Evolutionary conservation across 2,113 vertebrate species (phyloP), one percentile per base, ranked within the genome.

Genomic region (Cyprinodon brontotheroides): DNA sequence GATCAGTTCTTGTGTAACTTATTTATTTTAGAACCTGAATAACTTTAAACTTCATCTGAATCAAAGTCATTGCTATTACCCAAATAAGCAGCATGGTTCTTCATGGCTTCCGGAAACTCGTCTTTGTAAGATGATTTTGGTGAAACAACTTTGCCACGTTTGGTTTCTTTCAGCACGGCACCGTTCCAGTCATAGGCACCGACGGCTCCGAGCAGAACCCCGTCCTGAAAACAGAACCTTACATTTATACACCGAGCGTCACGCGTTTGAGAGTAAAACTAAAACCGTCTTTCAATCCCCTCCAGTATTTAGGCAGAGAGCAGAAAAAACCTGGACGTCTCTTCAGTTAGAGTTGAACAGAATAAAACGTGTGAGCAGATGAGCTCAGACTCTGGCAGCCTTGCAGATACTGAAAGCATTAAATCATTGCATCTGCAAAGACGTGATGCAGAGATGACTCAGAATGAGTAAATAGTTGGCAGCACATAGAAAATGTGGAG

Each of bases 161-260:
- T 95, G 7, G 96, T 98, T 70, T 98, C 96, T 81, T 99, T 98
- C 20, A 99, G 93, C 41, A 99, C 96, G 0, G 98, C 97, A 0
- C 98, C 98, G 0, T 95, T 99, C 98, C 98, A 99, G 90, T 99
- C 96, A 0, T 99, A 99, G 13, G 97, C 97, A 0, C 98, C 98
- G 3, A 98, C 97, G 0, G 97, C 98, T 15, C 98, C 98, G 20
- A 99, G 93, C 50, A 99, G 91, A 74, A 99, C 80, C 22, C 97
- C 97, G 0, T 98, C 98, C 98, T 99, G 66, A 22, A 5, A 45
- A 14, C 3, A 38, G 15, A n/a, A 65, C 4, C 3, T 37, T 1
- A 41, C 12, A 10, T 22, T 53, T 57, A n/a, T n/a, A 57, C 50
- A 57, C 17, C 20, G 50, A 20, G 9, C n/a, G 9, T 45, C 11